These are phyloP conservation scores for Centroberyx gerrardi DNA, from an alignment of 2,797 vertebrate genomes.

Conservation along the genomic window DNA sequence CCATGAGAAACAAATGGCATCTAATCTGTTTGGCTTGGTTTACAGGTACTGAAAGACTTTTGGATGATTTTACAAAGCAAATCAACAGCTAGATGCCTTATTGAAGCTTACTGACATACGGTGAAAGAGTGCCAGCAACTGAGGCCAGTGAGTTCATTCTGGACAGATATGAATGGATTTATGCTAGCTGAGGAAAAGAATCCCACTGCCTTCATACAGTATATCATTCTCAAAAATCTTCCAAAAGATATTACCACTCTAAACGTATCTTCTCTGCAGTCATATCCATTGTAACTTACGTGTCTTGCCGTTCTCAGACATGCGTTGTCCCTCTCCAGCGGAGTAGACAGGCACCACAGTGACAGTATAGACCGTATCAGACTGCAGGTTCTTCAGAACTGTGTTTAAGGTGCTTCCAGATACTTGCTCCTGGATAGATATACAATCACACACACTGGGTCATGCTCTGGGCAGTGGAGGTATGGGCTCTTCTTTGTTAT, in stretches of 20 bases:
- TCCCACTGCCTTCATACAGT: constrained; percentile 28
- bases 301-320: constrained; percentile 94
- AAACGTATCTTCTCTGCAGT: not conserved
- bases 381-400: constrained; percentile 91
- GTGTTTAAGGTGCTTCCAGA: constrained; percentile 92
- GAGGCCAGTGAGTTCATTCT: constrained; percentile 65
- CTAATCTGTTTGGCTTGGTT: constrained; percentile 29
- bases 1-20: constrained; percentile 31
- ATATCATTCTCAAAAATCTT: constrained; percentile 33
- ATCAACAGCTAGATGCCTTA: constrained; percentile 33
- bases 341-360: constrained; percentile 92
- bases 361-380: constrained; percentile 92
- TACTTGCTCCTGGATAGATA: constrained; percentile 86
- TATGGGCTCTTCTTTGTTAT: not conserved
- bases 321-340: constrained; percentile 92
- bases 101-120: constrained; percentile 35
- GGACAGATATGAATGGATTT: constrained; percentile 63
- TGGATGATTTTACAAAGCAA: constrained; percentile 38
- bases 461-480: not conserved
- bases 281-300: constrained; percentile 85
- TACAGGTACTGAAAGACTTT: constrained; percentile 29
- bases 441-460: constrained; percentile 15
- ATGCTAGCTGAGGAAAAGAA: constrained; percentile 27
- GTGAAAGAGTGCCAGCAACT: constrained; percentile 44
- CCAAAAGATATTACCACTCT: constrained; percentile 1